Evolutionary conservation across 1,140 invertebrate species (phyloP).

Genomic region (Drosophila ananassae): DNA sequence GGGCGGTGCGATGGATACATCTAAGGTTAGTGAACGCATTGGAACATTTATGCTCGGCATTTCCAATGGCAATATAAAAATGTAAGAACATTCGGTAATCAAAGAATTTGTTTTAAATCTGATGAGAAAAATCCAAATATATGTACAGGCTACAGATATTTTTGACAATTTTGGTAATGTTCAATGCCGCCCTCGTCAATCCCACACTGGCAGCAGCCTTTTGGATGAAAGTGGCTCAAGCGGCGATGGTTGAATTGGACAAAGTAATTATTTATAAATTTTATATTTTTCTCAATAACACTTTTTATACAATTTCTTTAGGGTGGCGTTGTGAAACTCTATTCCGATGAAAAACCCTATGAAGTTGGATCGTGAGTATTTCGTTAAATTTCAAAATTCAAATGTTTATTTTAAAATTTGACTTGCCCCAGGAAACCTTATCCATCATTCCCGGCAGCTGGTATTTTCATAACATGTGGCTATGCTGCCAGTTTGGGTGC

Average conservation of each 20-base stretch:
- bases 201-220: slow-evolving; percentile 39
- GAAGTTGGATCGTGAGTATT: slow-evolving; percentile 52
- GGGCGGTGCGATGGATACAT: slow-evolving; percentile 51
- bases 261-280: slow-evolving; percentile 13
- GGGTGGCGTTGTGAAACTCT: slow-evolving; percentile 26
- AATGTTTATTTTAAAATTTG: too few species aligned
- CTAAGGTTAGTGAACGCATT: slow-evolving; percentile 43
- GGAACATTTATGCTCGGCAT: background rate
- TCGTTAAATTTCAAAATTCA: background rate
- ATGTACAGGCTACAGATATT: slow-evolving; percentile 38
- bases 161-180: slow-evolving; percentile 16
- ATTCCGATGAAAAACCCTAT: slow-evolving; percentile 43
- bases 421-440: slow-evolving; percentile 28
- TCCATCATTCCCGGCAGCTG: slow-evolving; percentile 46
- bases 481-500: slow-evolving; percentile 35
- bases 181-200: background rate
- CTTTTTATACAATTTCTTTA: background rate
- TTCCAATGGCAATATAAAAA: slow-evolving; percentile 13
- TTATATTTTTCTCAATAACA: background rate
- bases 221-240: slow-evolving; percentile 57
- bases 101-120: background rate
- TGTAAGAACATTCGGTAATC: slow-evolving; percentile 19
- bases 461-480: slow-evolving; percentile 48
- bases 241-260: slow-evolving; percentile 31
- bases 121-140: background rate